Conservation (phyloP, 92 coral and sea anemone species). For the Diadumene lineata region DNA sequence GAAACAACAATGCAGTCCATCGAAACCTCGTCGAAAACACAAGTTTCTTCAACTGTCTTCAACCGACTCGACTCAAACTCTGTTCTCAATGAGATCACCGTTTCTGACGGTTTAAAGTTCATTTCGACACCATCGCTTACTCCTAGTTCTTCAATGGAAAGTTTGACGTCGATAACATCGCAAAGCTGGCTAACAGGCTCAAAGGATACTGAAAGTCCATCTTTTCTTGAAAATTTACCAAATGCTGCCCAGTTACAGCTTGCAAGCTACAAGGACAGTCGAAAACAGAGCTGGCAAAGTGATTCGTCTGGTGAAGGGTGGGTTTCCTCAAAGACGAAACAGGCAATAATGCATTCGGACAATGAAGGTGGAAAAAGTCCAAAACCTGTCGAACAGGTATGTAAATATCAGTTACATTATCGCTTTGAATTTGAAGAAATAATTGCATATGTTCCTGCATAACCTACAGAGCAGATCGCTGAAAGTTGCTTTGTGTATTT, state of each 20-base stretch:
- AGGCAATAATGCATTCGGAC: slow-evolving; percentile 23
- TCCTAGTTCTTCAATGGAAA: slow-evolving; percentile 91
- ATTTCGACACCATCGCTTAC: slow-evolving; percentile 66
- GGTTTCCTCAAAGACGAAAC: background rate
- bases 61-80: background rate
- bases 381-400: slow-evolving; percentile 18
- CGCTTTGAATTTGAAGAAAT: background rate
- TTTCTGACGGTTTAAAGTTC: slow-evolving; percentile 17
- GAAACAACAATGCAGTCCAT: background rate
- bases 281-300: slow-evolving; percentile 48
- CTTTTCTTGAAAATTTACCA: background rate
- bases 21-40: background rate
- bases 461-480: background rate
- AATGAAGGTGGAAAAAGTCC: slow-evolving; percentile 26
- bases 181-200: slow-evolving; percentile 12
- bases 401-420: background rate
- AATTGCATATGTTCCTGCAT: background rate
- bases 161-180: slow-evolving; percentile 71
- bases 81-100: slow-evolving; percentile 47
- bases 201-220: slow-evolving; percentile 21
- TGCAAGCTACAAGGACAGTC: slow-evolving; percentile 21
- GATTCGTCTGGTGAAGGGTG: slow-evolving; percentile 37
- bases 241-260: slow-evolving; percentile 33
- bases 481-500: background rate
- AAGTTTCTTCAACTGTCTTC: background rate